Evolutionary conservation across 1,140 invertebrate genomes (phyloP), one percentile per base, ranked within the genome.

Genomic region (Hyphantria cunea): DNA sequence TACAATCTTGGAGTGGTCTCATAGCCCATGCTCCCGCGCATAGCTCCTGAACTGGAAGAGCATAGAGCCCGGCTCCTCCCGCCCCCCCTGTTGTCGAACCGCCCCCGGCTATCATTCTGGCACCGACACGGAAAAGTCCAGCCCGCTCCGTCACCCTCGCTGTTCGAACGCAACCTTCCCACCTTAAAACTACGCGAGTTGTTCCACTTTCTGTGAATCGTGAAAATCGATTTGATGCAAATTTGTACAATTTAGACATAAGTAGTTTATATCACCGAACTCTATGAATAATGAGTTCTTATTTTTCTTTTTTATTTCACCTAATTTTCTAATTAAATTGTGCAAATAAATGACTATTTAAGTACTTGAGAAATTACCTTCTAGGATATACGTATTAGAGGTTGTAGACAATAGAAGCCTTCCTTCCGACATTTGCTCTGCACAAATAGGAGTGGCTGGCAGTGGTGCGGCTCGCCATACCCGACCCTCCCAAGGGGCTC

Each of bases 21-120:
- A 90, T 90, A 11, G 87, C 87, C 87, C 86, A 90, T 0, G 87
- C 87, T 12, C 87, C 87, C 0, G 87, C 86, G 53, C 80, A 80
- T 0, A 90, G 73, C 52, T 78, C 86, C 0, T 63, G 63, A 15
- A 90, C 41, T 3, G 87, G 84, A 32, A 90, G 66, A 6, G 87
- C 87, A 68, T 90, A 90, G n/a, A 90, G 54, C 0, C 87, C 87
- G 8, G 84, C 87, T 48, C 84, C 85, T 0, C 87, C 85, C 15
- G 87, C 87, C 5, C 83, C 84, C 11, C 84, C 76, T 0, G 80
- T 83, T 0, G 80, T 82, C 0, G 83, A 84, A 0, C 84, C 82
- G 0, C 84, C 80, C 0, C 79, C 78, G 12, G 63, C 64, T 0
- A 68, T 45, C 17, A 79, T 76, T 10, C 86, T 70, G 10, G 86